Conservation (phyloP, 1,140 invertebrate genomes). For the Scaptomyza pallida region DNA sequence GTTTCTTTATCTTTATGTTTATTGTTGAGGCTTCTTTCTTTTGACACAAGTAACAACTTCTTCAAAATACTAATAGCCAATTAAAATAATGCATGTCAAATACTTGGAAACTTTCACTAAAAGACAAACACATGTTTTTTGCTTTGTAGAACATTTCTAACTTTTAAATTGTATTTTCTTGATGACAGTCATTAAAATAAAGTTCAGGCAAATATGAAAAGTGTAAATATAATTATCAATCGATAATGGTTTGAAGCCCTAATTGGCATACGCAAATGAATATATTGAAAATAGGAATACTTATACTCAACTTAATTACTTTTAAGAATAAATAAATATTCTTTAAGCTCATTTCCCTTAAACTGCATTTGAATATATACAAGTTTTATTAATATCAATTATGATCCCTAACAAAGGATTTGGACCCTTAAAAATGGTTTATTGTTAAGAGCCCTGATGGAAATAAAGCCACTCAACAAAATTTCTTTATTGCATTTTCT, state of each 20-base stretch:
- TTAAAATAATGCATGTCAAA: background rate
- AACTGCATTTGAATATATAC: background rate
- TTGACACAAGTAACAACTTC: background rate
- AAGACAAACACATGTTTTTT: background rate
- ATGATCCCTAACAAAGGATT: background rate
- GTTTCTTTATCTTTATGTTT: background rate
- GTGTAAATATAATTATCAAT: too few species aligned
- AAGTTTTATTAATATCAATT: constrained; percentile 17
- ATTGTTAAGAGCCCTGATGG: constrained; percentile 16
- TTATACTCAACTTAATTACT: too few species aligned
- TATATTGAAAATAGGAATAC: too few species aligned
- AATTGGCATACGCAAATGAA: too few species aligned
- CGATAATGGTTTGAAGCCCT: too few species aligned
- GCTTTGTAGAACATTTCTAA: background rate
- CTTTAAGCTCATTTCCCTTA: too few species aligned
- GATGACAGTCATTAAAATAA: too few species aligned
- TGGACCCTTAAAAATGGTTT: constrained; percentile 2
- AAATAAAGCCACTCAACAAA: constrained; percentile 28
- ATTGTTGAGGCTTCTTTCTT: background rate
- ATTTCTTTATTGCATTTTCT: constrained; percentile 44
- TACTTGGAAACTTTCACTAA: background rate
- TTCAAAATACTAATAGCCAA: background rate
- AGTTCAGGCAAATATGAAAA: too few species aligned
- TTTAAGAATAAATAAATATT: too few species aligned
- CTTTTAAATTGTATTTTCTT: too few species aligned